Conservation (phyloP, 2,797 vertebrate genomes). For the Acridotheres tristis region DNA sequence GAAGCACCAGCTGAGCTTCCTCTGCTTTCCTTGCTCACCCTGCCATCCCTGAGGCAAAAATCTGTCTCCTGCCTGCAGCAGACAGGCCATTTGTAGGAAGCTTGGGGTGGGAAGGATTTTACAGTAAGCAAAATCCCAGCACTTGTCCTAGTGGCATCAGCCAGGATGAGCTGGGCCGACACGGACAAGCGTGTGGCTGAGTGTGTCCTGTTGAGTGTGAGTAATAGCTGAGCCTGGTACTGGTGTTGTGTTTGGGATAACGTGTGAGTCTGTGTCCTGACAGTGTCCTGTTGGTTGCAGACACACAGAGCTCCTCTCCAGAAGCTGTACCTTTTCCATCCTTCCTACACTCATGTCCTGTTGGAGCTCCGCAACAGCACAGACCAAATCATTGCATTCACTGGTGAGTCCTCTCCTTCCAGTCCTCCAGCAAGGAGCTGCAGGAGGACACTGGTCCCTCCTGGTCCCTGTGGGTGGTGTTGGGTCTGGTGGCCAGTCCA, state of each 20-base stretch:
- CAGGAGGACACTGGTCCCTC: not conserved
- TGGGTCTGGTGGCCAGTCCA: not conserved
- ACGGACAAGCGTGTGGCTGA: fast-evolving
- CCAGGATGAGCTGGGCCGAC: not conserved
- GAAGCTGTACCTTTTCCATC: slow-evolving; percentile 86
- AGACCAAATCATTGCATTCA: slow-evolving; percentile 82
- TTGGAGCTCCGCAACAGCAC: slow-evolving; percentile 81
- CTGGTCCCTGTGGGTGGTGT: not conserved
- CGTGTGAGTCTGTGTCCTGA: not conserved
- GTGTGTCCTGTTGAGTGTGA: not conserved
- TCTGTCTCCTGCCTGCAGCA: not conserved
- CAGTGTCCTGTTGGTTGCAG: slow-evolving; percentile 33
- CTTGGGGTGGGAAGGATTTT: not conserved
- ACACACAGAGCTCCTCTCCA: not conserved
- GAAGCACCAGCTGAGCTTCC: not conserved
- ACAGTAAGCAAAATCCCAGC: not conserved
- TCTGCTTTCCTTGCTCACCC: not conserved
- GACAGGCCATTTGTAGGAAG: not conserved
- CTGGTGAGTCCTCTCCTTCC: slow-evolving; percentile 73
- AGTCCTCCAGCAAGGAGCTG: fast-evolving
- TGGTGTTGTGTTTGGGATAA: not conserved
- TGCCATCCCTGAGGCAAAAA: not conserved
- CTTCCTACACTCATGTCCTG: slow-evolving; percentile 78
- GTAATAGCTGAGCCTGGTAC: not conserved
- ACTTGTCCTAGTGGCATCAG: not conserved